Percentiles rank a stretch among this genome's conserved stretches.
These are phyloP conservation scores for Heptranchias perlo DNA, from an alignment of 2,113 vertebrate species.

Conservation along the genomic window DNA sequence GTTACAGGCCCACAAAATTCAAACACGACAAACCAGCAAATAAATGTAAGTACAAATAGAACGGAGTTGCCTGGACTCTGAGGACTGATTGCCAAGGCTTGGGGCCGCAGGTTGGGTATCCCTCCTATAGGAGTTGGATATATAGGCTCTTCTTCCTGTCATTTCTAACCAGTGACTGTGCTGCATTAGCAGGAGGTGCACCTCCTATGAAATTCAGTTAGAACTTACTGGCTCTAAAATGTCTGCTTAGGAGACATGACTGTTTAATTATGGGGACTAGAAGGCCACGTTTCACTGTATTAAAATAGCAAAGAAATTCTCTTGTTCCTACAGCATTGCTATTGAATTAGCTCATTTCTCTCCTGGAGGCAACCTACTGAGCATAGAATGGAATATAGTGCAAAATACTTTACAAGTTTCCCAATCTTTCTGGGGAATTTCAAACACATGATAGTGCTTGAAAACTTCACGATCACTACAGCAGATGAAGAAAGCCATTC, in stretches of 20 bases:
- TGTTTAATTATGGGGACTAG: conserved; percentile 26
- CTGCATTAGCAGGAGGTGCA: background rate
- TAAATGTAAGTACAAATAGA: background rate
- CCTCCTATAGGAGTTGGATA: background rate
- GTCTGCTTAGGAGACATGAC: background rate
- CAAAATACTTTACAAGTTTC: background rate
- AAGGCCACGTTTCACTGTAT: background rate
- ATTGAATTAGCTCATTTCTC: conserved; percentile 19
- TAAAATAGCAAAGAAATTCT: background rate
- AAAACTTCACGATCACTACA: background rate
- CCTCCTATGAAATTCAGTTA: conserved; percentile 3
- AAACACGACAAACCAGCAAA: background rate
- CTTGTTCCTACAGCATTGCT: background rate
- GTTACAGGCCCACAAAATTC: background rate
- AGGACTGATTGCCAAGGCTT: background rate
- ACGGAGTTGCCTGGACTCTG: background rate
- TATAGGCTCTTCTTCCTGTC: background rate
- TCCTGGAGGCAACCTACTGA: background rate
- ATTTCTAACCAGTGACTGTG: conserved; percentile 13
- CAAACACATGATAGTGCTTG: background rate
- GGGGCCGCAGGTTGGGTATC: background rate
- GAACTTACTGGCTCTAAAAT: background rate
- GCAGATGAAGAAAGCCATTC: background rate
- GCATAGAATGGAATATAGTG: background rate
- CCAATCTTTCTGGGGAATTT: background rate